These are phyloP conservation scores for Progne subis DNA, from an alignment of 2,113 vertebrate species.

Conservation along the genomic window DNA sequence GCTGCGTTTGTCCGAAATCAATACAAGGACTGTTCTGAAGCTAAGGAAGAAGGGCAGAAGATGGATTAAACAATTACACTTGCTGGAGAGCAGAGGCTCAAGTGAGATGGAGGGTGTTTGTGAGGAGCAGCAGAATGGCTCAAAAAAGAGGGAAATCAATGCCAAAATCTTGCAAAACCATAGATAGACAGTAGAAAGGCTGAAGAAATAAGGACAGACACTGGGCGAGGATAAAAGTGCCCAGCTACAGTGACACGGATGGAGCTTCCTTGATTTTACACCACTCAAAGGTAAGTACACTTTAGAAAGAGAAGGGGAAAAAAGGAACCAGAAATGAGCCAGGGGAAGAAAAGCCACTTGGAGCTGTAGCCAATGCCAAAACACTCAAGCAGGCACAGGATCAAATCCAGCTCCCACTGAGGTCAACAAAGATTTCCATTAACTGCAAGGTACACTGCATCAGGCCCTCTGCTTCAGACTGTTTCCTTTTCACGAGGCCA, in stretches of 20 bases:
- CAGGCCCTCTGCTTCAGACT: background rate
- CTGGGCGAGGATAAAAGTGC: background rate
- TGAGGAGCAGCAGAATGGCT: background rate
- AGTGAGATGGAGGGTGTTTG: background rate
- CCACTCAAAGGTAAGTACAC: background rate
- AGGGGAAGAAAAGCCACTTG: background rate
- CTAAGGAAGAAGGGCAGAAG: background rate
- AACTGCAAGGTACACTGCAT: background rate
- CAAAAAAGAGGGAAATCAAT: background rate
- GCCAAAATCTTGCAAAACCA: background rate
- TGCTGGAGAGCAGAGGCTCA: background rate
- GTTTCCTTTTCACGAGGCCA: background rate
- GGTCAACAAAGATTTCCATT: conserved; percentile 33
- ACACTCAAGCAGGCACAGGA: background rate
- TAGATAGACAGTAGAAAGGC: background rate
- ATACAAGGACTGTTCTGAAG: background rate
- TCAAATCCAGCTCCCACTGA: conserved; percentile 18
- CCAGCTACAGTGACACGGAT: background rate
- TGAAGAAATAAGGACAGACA: background rate
- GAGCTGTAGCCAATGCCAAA: background rate
- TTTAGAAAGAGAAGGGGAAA: background rate
- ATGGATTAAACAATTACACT: background rate
- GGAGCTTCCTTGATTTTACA: background rate
- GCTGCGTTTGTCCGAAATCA: background rate
- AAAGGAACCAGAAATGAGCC: background rate